Evolutionary conservation across 2,888 invertebrate species (phyloP).

Genomic region (Macropis europaea): DNA sequence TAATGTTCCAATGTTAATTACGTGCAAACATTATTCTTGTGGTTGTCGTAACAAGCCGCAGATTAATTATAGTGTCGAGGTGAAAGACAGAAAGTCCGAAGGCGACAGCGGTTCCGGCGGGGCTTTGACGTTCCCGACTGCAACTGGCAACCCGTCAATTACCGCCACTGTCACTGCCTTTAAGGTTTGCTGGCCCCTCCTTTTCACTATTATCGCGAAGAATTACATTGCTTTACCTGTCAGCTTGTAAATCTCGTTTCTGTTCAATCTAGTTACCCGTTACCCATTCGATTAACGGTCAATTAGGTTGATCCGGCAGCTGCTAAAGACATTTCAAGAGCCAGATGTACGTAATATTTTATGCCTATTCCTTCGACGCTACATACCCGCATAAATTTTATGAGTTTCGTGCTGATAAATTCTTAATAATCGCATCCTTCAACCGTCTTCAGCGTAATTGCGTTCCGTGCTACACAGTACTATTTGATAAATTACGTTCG

Average conservation of each 20-base stretch:
- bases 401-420: background rate
- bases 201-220: slow-evolving; percentile 67
- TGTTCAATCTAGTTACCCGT: slow-evolving; percentile 49
- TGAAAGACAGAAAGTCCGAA: slow-evolving; percentile 64
- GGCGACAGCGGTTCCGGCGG: slow-evolving; percentile 64
- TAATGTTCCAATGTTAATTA: slow-evolving; percentile 46
- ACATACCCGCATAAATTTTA: background rate
- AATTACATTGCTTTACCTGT: slow-evolving; percentile 63
- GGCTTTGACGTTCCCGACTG: slow-evolving; percentile 58
- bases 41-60: slow-evolving; percentile 58
- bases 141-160: slow-evolving; percentile 70
- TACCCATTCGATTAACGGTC: slow-evolving; percentile 69
- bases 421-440: background rate
- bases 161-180: slow-evolving; percentile 61
- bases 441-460: background rate
- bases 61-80: slow-evolving; percentile 67
- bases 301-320: slow-evolving; percentile 68
- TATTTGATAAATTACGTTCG: too few species aligned
- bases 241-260: slow-evolving; percentile 46
- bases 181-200: slow-evolving; percentile 48
- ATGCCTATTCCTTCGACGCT: background rate
- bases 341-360: slow-evolving; percentile 36
- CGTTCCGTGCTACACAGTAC: too few species aligned
- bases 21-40: slow-evolving; percentile 27
- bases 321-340: slow-evolving; percentile 61